Percentiles rank a stretch among this genome's conserved stretches.
Evolutionary conservation across 2,113 vertebrate genomes (phyloP).

Genomic region (Trogon melanurus): DNA sequence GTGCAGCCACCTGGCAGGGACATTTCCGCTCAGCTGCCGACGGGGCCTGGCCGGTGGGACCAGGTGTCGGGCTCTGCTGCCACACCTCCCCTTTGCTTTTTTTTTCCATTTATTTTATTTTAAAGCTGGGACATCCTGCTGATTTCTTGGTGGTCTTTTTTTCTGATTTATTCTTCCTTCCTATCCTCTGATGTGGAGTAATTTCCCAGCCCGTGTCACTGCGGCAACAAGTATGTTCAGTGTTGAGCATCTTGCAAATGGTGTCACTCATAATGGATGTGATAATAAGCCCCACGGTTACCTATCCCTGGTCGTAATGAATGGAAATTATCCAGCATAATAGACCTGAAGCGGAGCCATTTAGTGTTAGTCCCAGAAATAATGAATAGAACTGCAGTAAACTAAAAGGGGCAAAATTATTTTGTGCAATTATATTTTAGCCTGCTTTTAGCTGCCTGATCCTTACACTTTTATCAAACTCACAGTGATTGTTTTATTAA

Average conservation of each 20-base stretch:
- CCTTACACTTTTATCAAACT: background rate
- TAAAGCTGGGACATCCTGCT: background rate
- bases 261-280: constrained; percentile 5
- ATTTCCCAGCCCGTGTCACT: background rate
- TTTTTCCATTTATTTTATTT: background rate
- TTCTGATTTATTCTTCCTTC: background rate
- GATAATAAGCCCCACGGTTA: constrained; percentile 13
- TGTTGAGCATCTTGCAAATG: constrained; percentile 16
- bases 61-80: constrained; percentile 85
- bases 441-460: background rate
- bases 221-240: constrained; percentile 13
- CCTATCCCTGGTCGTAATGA: constrained; percentile 14
- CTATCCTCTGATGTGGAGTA: background rate
- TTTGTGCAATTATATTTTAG: background rate
- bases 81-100: background rate
- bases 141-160: background rate
- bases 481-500: background rate
- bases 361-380: background rate
- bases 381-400: constrained; percentile 16
- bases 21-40: constrained; percentile 89
- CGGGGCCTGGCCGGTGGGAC: constrained; percentile 81
- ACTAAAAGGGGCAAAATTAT: background rate
- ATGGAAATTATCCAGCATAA: constrained; percentile 22
- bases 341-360: constrained; percentile 6
- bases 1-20: constrained; percentile 90